A percentile compares a stretch with the other conserved stretches of the same genome.
Conservation (phyloP, 2,797 vertebrate genomes). For the Chanos chanos region DNA sequence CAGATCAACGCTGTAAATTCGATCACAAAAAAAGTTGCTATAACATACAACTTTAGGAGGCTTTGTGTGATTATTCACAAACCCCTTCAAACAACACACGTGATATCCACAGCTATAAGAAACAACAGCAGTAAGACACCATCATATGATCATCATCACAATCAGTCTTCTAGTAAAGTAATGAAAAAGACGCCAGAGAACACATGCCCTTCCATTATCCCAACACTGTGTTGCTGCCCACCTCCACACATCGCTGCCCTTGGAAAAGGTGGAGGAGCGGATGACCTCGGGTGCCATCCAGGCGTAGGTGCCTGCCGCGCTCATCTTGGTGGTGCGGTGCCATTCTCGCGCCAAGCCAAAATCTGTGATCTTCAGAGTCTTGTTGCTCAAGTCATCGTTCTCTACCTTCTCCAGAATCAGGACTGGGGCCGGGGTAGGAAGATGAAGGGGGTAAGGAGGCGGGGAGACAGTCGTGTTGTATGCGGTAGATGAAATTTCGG, state of each 20-base stretch:
- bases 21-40: too few relatives aligned
- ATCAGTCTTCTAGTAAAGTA: too few relatives aligned
- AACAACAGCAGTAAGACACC: too few relatives aligned
- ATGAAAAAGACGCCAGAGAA: background rate
- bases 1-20: too few relatives aligned
- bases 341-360: slow-evolving; percentile 95
- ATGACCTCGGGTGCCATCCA: slow-evolving; percentile 99
- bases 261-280: slow-evolving; percentile 95
- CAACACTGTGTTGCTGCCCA: slow-evolving; percentile 55
- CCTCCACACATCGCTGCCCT: slow-evolving; percentile 98
- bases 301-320: slow-evolving; percentile 92
- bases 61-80: too few relatives aligned
- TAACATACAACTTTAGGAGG: too few relatives aligned
- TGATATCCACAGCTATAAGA: too few relatives aligned
- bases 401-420: slow-evolving; percentile 90
- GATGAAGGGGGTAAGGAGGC: background rate
- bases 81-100: too few relatives aligned
- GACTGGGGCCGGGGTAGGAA: slow-evolving; percentile 66
- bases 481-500: too few relatives aligned
- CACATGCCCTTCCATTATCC: slow-evolving; percentile 1
- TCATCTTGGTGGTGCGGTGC: slow-evolving; percentile 98
- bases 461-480: background rate
- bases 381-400: slow-evolving; percentile 91
- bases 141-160: too few relatives aligned
- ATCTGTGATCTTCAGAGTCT: slow-evolving; percentile 98